Evolutionary conservation across 1,140 invertebrate genomes (phyloP), one percentile per base, ranked within the genome.

Genomic region (Pogonomyrmex californicus): DNA sequence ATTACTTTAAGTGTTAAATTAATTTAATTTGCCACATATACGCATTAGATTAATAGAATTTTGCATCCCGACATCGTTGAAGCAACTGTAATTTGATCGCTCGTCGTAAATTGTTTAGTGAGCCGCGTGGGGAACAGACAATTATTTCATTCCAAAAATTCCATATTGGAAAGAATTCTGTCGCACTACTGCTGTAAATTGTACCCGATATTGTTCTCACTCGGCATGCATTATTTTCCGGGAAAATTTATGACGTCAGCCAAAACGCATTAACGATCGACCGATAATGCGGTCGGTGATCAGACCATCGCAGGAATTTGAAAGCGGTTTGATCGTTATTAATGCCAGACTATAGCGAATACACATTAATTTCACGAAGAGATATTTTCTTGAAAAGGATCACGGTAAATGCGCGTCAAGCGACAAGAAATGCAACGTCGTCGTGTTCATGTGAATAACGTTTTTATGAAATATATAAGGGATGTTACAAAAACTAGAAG

Each of bases 221-320:
- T 14, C 38, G 51, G 30, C 54, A 47, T 73, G 66, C 79, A 73
- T 86, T 65, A 71, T 83, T 83, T 83, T 83, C 66, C 30, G 56
- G 33, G 51, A n/a, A 49, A 56, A 85, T 87, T 85, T 85, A 85
- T 62, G 33, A 85, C 23, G 14, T 1, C 51, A 14, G 17, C 44
- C 41, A 30, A 49, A 47, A 51, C 14, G 47, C 78, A 71, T 88
- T 85, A 85, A 75, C 66, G 49, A 17, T 44, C 54, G 44, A 9
- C 30, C n/a, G 63, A 78, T 86, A 66, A 86, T 78, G 56, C 58
- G 79, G 56, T 88, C 33, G 66, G 12, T 36, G 51, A 87, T 87
- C 68, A 78, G 54, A 44, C 54, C 23, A 10, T 38, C 86, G 30
- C n/a, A 30, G 77, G 38, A 82, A 82, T 87, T 73, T 51, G 23